Evolutionary conservation across 2,888 invertebrate species (phyloP).

Genomic region (Aelia acuminata): DNA sequence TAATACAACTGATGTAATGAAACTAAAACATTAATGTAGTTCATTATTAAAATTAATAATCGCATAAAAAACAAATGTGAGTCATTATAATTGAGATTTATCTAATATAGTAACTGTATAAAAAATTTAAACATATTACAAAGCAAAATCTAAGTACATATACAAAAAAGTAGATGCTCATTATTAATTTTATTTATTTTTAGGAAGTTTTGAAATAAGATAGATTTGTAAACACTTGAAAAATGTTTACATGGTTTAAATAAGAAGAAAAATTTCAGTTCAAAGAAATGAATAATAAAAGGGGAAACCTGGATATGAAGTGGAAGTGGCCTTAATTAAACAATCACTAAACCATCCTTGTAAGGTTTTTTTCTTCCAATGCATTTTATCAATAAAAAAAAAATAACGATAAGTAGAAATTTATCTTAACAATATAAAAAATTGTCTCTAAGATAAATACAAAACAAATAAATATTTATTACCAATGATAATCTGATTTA

Average conservation of each 20-base stretch:
- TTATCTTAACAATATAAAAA: neutral
- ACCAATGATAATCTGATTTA: neutral
- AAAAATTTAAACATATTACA: too few relatives aligned
- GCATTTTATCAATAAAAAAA: neutral
- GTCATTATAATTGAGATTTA: too few relatives aligned
- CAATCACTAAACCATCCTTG: neutral
- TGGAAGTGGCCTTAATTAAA: neutral
- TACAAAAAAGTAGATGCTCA: too few relatives aligned
- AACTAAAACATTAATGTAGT: too few relatives aligned
- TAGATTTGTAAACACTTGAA: neutral
- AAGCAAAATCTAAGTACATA: too few relatives aligned
- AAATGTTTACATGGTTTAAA: neutral
- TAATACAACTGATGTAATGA: too few relatives aligned
- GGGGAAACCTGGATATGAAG: neutral
- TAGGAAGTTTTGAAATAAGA: too few relatives aligned
- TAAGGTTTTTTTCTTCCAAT: slow-evolving; percentile 4
- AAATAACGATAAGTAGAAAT: neutral
- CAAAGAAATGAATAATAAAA: neutral
- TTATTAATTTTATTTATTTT: too few relatives aligned
- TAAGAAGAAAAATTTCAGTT: too few relatives aligned
- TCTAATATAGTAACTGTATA: too few relatives aligned
- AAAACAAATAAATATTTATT: slow-evolving; percentile 14
- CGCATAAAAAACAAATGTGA: too few relatives aligned
- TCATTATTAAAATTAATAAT: too few relatives aligned
- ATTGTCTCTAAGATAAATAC: neutral